Conservation (phyloP, 2,888 invertebrate species). For the Argynnis bischoffii region DNA sequence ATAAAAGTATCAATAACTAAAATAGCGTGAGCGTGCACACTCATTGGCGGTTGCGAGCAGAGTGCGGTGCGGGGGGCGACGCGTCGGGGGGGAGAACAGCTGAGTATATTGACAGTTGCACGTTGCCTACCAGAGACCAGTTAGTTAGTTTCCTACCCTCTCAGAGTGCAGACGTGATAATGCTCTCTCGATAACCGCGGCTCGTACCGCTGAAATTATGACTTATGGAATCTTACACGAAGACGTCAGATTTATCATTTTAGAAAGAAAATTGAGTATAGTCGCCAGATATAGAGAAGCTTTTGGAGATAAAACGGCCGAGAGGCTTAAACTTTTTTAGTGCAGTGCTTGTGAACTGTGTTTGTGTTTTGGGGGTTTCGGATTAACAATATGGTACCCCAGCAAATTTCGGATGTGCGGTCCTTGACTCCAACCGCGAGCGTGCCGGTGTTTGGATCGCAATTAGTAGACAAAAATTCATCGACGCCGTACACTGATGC, state of each 20-base stretch:
- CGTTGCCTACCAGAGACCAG: conserved; percentile 73
- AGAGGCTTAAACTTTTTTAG: conserved; percentile 62
- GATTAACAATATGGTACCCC: conserved; percentile 87
- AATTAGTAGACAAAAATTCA: conserved; percentile 94
- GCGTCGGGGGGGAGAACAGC: conserved; percentile 77
- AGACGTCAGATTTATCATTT: conserved; percentile 73
- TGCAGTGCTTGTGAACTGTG: conserved; percentile 79
- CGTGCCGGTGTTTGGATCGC: conserved; percentile 92
- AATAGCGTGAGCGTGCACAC: conserved; percentile 21
- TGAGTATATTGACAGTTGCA: conserved; percentile 84
- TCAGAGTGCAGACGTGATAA: conserved; percentile 75
- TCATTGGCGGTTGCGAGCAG: conserved; percentile 46
- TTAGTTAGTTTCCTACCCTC: conserved; percentile 81
- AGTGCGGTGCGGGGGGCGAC: conserved; percentile 55
- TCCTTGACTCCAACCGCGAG: conserved; percentile 84
- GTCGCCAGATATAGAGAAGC: conserved; percentile 79
- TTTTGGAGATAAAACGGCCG: conserved; percentile 68
- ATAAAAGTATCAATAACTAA: conserved; percentile 8
- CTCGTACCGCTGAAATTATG: conserved; percentile 79
- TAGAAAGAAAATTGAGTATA: conserved; percentile 78
- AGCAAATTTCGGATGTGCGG: conserved; percentile 84
- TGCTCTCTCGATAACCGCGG: conserved; percentile 74
- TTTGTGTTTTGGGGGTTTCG: conserved; percentile 64
- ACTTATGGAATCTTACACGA: conserved; percentile 78
- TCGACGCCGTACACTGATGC: conserved; percentile 98